These are phyloP conservation scores for Protobothrops mucrosquamatus DNA, from an alignment of 2,113 vertebrate species.

Conservation along the genomic window DNA sequence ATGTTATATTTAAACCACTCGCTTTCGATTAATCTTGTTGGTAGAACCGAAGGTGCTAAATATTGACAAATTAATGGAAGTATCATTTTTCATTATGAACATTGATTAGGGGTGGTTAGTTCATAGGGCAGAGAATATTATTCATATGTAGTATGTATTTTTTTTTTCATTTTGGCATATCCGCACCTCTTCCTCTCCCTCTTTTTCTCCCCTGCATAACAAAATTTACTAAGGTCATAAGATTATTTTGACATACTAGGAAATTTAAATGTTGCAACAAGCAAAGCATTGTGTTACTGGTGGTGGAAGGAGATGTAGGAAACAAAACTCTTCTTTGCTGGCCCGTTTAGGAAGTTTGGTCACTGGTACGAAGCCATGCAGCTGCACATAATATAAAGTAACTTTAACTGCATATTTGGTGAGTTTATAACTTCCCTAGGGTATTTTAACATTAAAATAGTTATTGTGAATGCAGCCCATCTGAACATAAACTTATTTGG, in stretches of 20 bases:
- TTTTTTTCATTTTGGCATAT: neutral
- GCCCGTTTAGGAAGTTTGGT: conserved; percentile 71
- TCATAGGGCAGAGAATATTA: neutral
- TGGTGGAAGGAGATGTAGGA: conserved; percentile 48
- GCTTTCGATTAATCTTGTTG: conserved; percentile 18
- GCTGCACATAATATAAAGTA: conserved; percentile 80
- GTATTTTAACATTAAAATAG: conserved; percentile 82
- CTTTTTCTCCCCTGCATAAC: conserved; percentile 33
- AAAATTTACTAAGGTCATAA: conserved; percentile 58
- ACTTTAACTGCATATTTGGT: conserved; percentile 78
- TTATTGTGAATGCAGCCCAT: conserved; percentile 76
- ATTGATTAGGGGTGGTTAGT: conserved; percentile 1
- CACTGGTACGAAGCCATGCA: conserved; percentile 77
- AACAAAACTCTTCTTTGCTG: conserved; percentile 59
- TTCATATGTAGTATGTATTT: neutral
- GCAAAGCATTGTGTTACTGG: conserved; percentile 70
- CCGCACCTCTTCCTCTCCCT: conserved; percentile 8
- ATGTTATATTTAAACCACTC: neutral
- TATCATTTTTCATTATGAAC: conserved; percentile 6
- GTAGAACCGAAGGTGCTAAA: neutral
- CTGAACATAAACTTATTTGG: conserved; percentile 77
- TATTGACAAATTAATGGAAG: conserved; percentile 2
- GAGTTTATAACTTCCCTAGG: conserved; percentile 78
- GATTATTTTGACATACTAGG: conserved; percentile 55
- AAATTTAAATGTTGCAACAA: conserved; percentile 69